Conservation (phyloP, 2,888 invertebrate genomes). For the Seladonia tumulorum region DNA sequence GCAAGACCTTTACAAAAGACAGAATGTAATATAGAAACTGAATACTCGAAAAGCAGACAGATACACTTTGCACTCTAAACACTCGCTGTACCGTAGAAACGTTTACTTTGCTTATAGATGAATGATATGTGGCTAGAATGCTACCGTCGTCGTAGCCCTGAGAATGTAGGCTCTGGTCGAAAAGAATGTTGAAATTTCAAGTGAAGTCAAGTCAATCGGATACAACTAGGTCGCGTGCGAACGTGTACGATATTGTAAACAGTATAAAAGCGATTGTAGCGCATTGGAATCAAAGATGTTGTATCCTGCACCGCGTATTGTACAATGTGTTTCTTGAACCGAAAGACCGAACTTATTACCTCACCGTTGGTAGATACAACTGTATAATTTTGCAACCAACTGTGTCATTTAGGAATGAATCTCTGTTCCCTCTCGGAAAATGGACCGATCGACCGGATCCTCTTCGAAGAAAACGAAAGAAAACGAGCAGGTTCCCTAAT, state of each 20-base stretch:
- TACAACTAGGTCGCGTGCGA: neutral
- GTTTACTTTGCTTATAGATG: neutral
- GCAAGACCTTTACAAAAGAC: neutral
- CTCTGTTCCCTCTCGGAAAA: slow-evolving; percentile 1
- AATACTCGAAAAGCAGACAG: neutral
- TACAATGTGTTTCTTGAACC: neutral
- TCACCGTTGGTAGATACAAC: neutral
- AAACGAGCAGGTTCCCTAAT: slow-evolving; percentile 1
- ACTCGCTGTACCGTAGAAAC: neutral
- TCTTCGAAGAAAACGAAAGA: neutral
- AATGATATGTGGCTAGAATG: slow-evolving; percentile 8
- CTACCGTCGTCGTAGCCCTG: slow-evolving; percentile 1
- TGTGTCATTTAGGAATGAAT: neutral
- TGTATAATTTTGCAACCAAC: slow-evolving; percentile 4
- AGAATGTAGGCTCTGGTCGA: neutral
- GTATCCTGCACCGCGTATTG: neutral
- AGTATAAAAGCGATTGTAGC: neutral
- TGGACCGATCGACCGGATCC: slow-evolving; percentile 1
- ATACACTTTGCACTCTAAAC: neutral
- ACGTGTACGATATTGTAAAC: neutral
- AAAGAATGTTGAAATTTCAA: neutral
- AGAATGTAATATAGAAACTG: neutral
- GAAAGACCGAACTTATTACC: neutral
- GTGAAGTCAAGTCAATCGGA: neutral
- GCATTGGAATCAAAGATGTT: neutral